Evolutionary conservation across 1,140 invertebrate genomes (phyloP), one percentile per base, ranked within the genome.

Genomic region (Procambarus clarkii): DNA sequence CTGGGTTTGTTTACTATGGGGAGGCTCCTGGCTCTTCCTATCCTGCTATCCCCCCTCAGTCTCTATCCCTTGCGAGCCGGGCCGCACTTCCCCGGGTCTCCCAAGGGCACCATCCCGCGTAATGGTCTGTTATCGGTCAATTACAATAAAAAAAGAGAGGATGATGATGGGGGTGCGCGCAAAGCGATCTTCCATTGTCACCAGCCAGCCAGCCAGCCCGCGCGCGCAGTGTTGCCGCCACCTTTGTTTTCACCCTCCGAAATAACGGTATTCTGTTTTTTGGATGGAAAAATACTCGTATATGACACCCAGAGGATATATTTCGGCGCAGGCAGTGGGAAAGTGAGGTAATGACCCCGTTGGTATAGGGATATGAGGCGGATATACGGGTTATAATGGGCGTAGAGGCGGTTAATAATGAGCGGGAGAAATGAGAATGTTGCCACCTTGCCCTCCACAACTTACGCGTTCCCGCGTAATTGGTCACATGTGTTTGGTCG

Each of bases 41-140:
- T 34, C 44, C n/a, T 44, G 4, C 83, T n/a, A 18, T n/a, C 64
- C 15, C n/a, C 64, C 44, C 45, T n/a, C 24, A 48, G 64, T 34
- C 34, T 85, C 82, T 44, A n/a, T 50, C 21, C 82, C 46, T 69
- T 69, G 64, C 71, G 44, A 24, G 18, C 83, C 71, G 34, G 24
- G 7, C 76, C 45, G 24, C 58, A 48, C 48, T 21, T 54, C 13
- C 50, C 50, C 7, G 7, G 50, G 11, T 0, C 88, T 90, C 88
- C 88, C 88, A 76, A 58, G 88, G 88, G 88, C 77, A 90, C 88
- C 80, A 84, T 90, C 83, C 88, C 80, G 58, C 74, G 88, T 90
- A 90, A 90, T 90, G 88, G 88, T 91, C 88, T 91, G 88, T 91
- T 91, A 91, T 91, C 88, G 88, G 88, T 91, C 88, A 91, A 91